Evolutionary conservation across 2,113 vertebrate genomes (phyloP).

Genomic region (Muntiacus muntjak): DNA sequence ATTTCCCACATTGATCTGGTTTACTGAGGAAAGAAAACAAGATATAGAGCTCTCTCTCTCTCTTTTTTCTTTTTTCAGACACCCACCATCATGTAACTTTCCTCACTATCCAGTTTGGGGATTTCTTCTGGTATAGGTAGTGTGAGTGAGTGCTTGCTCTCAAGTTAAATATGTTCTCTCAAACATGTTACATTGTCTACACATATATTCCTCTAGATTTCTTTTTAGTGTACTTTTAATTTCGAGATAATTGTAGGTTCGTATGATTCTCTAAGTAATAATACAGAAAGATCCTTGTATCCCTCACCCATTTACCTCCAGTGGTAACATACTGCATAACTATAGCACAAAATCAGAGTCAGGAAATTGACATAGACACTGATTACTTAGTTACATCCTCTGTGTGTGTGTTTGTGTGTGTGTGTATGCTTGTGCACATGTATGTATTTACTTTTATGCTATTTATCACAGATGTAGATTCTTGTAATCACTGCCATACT

Average conservation of each 20-base stretch:
- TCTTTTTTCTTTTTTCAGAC: neutral
- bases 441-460: neutral
- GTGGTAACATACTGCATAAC: neutral
- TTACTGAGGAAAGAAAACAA: neutral
- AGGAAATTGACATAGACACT: neutral
- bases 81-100: neutral
- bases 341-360: neutral
- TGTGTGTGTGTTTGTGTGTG: neutral
- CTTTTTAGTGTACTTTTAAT: neutral
- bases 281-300: neutral
- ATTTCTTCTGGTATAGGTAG: neutral
- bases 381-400: neutral
- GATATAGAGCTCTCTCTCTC: neutral
- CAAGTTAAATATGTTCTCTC: neutral
- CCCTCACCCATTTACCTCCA: neutral
- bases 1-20: neutral
- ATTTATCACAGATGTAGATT: neutral
- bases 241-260: neutral
- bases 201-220: neutral
- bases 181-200: neutral
- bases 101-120: neutral
- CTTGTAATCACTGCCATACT: neutral
- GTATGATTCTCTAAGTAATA: neutral
- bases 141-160: neutral
- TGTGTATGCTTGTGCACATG: neutral